These are phyloP conservation scores for Neoaliturus tenellus DNA, from an alignment of 2,888 invertebrate genomes.

Conservation along the genomic window DNA sequence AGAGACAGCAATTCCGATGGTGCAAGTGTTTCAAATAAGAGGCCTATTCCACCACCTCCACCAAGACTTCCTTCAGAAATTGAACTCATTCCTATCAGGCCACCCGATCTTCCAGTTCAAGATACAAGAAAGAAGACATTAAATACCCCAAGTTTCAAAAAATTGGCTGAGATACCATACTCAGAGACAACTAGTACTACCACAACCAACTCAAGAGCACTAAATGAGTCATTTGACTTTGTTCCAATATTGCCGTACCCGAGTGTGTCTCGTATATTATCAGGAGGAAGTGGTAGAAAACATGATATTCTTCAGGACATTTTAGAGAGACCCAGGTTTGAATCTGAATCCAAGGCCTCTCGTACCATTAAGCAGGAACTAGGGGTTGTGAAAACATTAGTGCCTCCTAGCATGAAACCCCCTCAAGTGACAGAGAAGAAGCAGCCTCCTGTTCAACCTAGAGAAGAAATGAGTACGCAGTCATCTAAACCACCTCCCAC, in stretches of 20 bases:
- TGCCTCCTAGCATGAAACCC: slow-evolving; percentile 68
- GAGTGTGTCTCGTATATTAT: slow-evolving; percentile 89
- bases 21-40: slow-evolving; percentile 79
- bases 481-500: slow-evolving; percentile 28
- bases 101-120: slow-evolving; percentile 74
- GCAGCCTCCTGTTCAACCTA: slow-evolving; percentile 54
- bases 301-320: slow-evolving; percentile 86
- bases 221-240: slow-evolving; percentile 74
- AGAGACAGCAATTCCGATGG: slow-evolving; percentile 81
- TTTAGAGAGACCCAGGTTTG: slow-evolving; percentile 75
- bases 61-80: slow-evolving; percentile 80
- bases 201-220: slow-evolving; percentile 64
- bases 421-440: slow-evolving; percentile 73
- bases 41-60: slow-evolving; percentile 90
- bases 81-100: slow-evolving; percentile 89
- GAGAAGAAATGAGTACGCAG: slow-evolving; percentile 57
- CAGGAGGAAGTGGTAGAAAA: slow-evolving; percentile 90
- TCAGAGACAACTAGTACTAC: slow-evolving; percentile 67
- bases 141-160: slow-evolving; percentile 84
- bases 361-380: slow-evolving; percentile 70
- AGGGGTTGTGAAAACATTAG: slow-evolving; percentile 63
- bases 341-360: slow-evolving; percentile 73
- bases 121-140: slow-evolving; percentile 82
- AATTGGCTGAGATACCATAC: slow-evolving; percentile 67
- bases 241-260: slow-evolving; percentile 86